A percentile compares a stretch with the other conserved stretches of the same genome.
Evolutionary conservation across 2,113 vertebrate species (phyloP).

Genomic region (Junco hyemalis): DNA sequence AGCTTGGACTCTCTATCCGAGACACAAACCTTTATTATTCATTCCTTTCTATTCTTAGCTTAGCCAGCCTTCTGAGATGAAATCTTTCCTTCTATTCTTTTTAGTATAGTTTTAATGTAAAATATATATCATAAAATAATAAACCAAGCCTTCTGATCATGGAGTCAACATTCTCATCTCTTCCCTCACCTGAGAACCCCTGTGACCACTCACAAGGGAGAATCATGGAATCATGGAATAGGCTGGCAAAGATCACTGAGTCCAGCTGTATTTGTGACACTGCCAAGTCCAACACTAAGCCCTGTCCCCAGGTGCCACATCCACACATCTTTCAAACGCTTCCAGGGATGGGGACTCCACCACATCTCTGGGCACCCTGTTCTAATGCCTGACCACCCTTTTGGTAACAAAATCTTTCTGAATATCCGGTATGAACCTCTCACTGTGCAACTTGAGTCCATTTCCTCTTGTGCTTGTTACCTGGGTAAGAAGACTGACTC

Average conservation of each 20-base stretch:
- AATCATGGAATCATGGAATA: neutral
- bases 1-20: no score
- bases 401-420: neutral
- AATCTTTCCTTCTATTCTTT: no score
- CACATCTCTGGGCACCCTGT: neutral
- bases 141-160: no score
- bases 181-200: no score
- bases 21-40: no score
- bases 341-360: neutral
- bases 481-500: neutral
- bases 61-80: no score
- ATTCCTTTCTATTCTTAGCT: no score
- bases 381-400: neutral
- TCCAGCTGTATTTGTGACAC: neutral
- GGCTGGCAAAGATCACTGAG: neutral
- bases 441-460: neutral
- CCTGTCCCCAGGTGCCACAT: neutral
- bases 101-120: no score
- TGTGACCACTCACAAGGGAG: no score
- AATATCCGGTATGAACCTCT: neutral
- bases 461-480: neutral
- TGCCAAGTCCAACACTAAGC: neutral
- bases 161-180: no score
- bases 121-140: no score
- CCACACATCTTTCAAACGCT: neutral